phyloP scores from a whole-genome alignment of 1,140 invertebrate species.

The Vollenhovia emeryi region DNA sequence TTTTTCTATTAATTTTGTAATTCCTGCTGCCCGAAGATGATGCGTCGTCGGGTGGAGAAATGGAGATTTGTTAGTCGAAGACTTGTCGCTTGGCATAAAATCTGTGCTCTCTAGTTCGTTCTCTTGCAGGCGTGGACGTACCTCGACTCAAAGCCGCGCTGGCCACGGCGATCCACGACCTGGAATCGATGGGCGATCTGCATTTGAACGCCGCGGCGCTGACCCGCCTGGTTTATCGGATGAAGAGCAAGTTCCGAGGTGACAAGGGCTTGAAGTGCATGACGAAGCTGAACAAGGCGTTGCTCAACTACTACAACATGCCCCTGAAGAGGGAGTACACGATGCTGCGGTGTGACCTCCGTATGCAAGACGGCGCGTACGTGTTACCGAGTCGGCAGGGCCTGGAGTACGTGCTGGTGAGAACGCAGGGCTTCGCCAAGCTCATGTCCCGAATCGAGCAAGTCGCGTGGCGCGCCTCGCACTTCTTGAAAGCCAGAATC shows the following conservation, averaged over 20 bases:
- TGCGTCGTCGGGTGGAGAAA: too few species aligned
- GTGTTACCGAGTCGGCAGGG: conserved; percentile 87
- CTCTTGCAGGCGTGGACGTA: conserved; percentile 70
- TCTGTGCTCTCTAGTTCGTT: not conserved
- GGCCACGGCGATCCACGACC: conserved; percentile 78
- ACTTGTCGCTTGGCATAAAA: not conserved
- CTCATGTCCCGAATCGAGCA: conserved; percentile 85
- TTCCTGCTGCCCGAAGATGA: too few species aligned
- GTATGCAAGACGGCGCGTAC: conserved; percentile 74
- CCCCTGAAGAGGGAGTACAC: conserved; percentile 79
- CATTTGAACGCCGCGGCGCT: conserved; percentile 86
- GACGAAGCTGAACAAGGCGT: conserved; percentile 86
- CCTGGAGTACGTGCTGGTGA: conserved; percentile 86
- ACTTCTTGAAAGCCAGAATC: conserved; percentile 86
- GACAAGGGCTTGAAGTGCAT: conserved; percentile 87
- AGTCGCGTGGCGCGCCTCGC: conserved; percentile 82
- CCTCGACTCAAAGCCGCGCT: conserved; percentile 61
- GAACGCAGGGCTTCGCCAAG: conserved; percentile 86
- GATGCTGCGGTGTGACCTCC: conserved; percentile 80
- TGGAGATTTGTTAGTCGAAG: too few species aligned
- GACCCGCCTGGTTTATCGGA: conserved; percentile 87
- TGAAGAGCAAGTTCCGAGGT: conserved; percentile 87
- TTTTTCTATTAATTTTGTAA: too few species aligned
- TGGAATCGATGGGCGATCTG: conserved; percentile 84
- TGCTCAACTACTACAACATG: conserved; percentile 86